Evolutionary conservation across 2,113 vertebrate species (phyloP), one percentile per base, ranked within the genome.

Genomic region (Laterallus jamaicensis): DNA sequence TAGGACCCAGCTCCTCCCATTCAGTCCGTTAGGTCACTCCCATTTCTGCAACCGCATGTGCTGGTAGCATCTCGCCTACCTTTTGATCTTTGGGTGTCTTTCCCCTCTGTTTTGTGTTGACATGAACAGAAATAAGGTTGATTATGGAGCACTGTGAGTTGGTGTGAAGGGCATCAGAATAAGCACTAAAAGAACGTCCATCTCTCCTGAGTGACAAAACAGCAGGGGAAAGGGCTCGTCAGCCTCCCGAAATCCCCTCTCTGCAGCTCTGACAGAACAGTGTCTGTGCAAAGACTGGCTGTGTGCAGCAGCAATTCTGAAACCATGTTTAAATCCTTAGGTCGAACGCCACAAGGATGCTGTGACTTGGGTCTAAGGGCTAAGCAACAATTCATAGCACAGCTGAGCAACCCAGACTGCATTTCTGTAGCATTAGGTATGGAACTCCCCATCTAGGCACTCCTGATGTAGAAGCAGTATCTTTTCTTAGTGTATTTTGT

Each of bases 1-100:
- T 54, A 60, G 6, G 4, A 76, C 42, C 19, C 59, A 18, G 50
- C 95, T 95, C 94, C 95, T 87, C 96, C 96, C 37, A 44, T 32
- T 26, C 16, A 25, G 26, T 28, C 50, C 55, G 5, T 62, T 54
- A 55, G 35, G 49, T 62, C 79, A 82, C 59, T 86, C 47, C 58
- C 29, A 64, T 29, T 91, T 74, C 73, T 94, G 40, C 39, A 50
- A 62, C 12, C 0, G 1, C 49, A 68, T n/a, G 24, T 32, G 3
- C n/a, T 77, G 20, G 15, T 35, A 75, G 81, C 4, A 47, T 1
- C 4, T 62, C 35, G 13, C 4, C 20, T 56, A 32, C 8, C 3
- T 47, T 80, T 50, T 66, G 58, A 32, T 26, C 6, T 39, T 49
- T 1, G 14, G 8, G 52, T 54, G 52, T 16, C 11, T 29, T 29